Conservation (phyloP, 1,140 invertebrate genomes). For the Oreohelix idahoensis region DNA sequence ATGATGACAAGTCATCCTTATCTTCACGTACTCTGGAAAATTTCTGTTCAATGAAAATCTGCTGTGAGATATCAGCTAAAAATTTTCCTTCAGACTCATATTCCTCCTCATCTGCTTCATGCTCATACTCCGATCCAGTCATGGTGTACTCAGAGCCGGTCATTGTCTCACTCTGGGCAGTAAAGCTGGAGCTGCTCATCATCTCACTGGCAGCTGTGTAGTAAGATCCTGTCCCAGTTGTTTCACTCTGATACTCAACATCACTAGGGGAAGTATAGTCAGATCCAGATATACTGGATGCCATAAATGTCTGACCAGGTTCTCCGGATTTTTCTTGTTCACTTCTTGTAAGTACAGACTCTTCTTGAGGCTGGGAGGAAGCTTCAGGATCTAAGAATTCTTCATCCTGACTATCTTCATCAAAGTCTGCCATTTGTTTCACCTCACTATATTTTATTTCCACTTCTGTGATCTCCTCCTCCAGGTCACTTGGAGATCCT, state of each 20-base stretch:
- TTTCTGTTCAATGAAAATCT: conserved; percentile 67
- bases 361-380: not conserved
- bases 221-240: conserved; percentile 29
- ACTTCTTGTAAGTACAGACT: not conserved
- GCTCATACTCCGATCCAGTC: conserved; percentile 44
- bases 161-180: conserved; percentile 43
- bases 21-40: conserved; percentile 45
- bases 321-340: not conserved
- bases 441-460: conserved; percentile 8
- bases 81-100: conserved; percentile 60
- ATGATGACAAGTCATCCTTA: conserved; percentile 15
- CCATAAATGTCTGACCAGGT: not conserved
- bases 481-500: conserved; percentile 48
- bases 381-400: conserved; percentile 16
- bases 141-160: conserved; percentile 45
- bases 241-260: conserved; percentile 25
- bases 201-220: conserved; percentile 33
- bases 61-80: conserved; percentile 61
- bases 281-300: conserved; percentile 38
- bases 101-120: conserved; percentile 36
- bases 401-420: conserved; percentile 30
- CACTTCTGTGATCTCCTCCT: conserved; percentile 40
- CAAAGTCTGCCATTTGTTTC: conserved; percentile 28
- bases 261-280: conserved; percentile 36
- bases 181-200: conserved; percentile 38